Conservation (phyloP, 2,797 vertebrate species). For the Anisognathus igniventris region DNA sequence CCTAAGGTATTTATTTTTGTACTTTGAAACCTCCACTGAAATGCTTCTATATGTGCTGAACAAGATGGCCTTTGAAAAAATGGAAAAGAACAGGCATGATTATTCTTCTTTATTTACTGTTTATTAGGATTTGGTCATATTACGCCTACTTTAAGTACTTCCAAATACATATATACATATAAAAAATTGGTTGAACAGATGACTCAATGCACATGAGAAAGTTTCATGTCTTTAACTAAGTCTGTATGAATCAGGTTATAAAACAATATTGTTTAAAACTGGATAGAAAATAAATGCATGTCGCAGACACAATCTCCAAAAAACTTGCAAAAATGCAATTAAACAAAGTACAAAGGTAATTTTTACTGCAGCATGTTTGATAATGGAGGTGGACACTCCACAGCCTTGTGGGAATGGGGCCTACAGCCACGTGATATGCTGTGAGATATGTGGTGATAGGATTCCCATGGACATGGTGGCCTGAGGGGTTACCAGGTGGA, state of each 20-base stretch:
- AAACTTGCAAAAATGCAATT: background rate
- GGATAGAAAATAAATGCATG: background rate
- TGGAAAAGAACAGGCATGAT: background rate
- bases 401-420: background rate
- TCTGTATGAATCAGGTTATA: background rate
- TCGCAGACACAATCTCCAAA: background rate
- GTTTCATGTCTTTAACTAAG: background rate
- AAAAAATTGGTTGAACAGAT: background rate
- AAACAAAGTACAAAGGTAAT: background rate
- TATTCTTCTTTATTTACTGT: background rate
- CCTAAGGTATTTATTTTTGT: background rate
- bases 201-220: background rate
- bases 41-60: background rate
- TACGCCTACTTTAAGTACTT: background rate
- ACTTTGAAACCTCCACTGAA: background rate
- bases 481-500: background rate
- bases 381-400: background rate
- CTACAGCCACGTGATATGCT: too few relatives aligned
- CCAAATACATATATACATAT: background rate
- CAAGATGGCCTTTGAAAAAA: background rate
- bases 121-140: background rate
- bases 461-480: background rate
- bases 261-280: background rate
- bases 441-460: background rate
- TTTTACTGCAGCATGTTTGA: background rate